Percentiles rank a stretch among this genome's conserved stretches.
These are phyloP conservation scores for Jacana jacana DNA, from an alignment of 2,113 vertebrate species.

Conservation along the genomic window DNA sequence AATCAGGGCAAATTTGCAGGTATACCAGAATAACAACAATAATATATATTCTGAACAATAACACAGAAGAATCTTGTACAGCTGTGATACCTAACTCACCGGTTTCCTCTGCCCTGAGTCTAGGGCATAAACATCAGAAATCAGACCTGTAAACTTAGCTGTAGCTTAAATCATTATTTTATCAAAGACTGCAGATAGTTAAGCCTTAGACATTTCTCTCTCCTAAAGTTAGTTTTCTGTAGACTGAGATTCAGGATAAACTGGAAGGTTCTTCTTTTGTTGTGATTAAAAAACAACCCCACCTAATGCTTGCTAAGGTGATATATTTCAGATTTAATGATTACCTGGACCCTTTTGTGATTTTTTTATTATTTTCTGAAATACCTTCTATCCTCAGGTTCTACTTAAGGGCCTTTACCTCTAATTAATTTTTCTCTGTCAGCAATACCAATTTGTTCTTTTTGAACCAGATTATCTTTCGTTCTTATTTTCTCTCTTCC, in stretches of 20 bases:
- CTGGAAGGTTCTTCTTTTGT: background rate
- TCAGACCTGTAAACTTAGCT: background rate
- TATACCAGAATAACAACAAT: background rate
- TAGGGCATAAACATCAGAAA: background rate
- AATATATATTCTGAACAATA: too few relatives aligned
- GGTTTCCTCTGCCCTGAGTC: background rate
- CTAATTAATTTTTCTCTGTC: background rate
- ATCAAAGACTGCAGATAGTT: background rate
- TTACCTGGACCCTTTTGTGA: background rate
- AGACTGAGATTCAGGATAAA: background rate
- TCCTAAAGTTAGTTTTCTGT: background rate
- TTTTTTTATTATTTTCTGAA: background rate
- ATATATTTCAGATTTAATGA: background rate
- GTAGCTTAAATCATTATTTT: background rate
- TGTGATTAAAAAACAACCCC: background rate
- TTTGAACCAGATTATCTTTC: background rate
- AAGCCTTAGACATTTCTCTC: background rate
- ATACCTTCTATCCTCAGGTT: background rate
- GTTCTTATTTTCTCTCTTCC: background rate
- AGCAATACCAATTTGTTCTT: background rate
- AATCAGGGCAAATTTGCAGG: background rate
- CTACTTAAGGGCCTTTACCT: background rate
- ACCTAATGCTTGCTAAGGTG: background rate
- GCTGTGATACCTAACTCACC: background rate
- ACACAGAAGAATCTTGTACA: background rate